These are phyloP conservation scores for Anthoscopus minutus DNA, from an alignment of 2,113 vertebrate species.

Conservation along the genomic window DNA sequence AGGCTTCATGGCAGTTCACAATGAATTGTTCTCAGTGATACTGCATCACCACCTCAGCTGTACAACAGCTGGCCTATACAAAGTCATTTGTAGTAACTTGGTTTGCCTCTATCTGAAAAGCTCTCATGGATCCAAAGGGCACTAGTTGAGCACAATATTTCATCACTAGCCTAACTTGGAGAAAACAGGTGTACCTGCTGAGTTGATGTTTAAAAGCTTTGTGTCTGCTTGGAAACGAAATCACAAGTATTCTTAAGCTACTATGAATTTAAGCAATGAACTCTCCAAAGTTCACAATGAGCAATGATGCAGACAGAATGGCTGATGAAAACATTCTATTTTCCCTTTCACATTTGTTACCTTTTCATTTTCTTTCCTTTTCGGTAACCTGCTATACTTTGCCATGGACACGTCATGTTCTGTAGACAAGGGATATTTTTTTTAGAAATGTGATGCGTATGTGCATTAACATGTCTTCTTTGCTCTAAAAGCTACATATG, in stretches of 20 bases:
- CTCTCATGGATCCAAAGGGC: neutral
- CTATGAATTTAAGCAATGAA: neutral
- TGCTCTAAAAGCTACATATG: neutral
- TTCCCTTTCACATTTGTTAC: slow-evolving; percentile 56
- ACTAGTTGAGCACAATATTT: neutral
- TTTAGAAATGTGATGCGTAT: neutral
- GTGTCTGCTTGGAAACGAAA: neutral
- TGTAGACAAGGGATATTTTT: slow-evolving; percentile 62
- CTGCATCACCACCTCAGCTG: neutral
- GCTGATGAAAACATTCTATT: neutral
- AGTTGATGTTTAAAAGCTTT: slow-evolving; percentile 7
- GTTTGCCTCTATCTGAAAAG: neutral
- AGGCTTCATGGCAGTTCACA: neutral
- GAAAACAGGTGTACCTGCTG: neutral
- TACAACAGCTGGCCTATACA: neutral
- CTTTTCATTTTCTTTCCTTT: slow-evolving; percentile 95
- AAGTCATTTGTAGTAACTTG: neutral
- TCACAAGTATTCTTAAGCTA: neutral
- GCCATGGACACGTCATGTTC: slow-evolving; percentile 97
- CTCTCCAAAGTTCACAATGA: neutral
- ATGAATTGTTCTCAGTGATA: neutral
- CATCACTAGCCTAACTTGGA: neutral
- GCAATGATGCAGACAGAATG: neutral
- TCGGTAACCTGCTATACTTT: slow-evolving; percentile 94
- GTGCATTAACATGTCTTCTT: neutral